Evolutionary conservation across 2,888 invertebrate genomes (phyloP).

Genomic region (Prionchulus punctatus): DNA sequence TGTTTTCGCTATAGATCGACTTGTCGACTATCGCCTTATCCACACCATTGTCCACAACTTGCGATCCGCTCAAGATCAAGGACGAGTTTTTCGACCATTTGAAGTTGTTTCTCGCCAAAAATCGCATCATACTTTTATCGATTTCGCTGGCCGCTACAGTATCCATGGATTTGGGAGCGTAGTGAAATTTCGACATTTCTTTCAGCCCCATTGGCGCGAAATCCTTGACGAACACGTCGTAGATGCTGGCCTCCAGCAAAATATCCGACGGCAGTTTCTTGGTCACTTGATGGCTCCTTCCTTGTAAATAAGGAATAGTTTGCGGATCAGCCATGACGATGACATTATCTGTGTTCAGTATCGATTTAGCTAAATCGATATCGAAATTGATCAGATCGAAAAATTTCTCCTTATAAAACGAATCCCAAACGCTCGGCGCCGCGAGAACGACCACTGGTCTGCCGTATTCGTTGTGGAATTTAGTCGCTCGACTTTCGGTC

Average conservation of each 20-base stretch:
- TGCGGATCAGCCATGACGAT: constrained; percentile 21
- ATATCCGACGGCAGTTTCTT: constrained; percentile 16
- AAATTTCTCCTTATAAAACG: constrained; percentile 18
- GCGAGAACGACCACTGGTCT: constrained; percentile 17
- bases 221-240: constrained; percentile 16
- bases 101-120: constrained; percentile 15
- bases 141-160: constrained; percentile 16
- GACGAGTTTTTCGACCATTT: background rate
- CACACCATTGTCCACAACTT: constrained; percentile 19
- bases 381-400: constrained; percentile 18
- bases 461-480: constrained; percentile 2
- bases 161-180: constrained; percentile 10
- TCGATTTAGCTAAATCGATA: constrained; percentile 17
- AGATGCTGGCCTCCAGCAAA: constrained; percentile 16
- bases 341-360: constrained; percentile 18
- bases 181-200: constrained; percentile 7
- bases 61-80: background rate
- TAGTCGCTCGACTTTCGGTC: too few relatives aligned
- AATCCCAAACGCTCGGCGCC: constrained; percentile 22
- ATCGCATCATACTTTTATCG: constrained; percentile 19
- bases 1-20: constrained; percentile 7
- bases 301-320: constrained; percentile 13
- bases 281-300: constrained; percentile 13
- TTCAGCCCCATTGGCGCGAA: constrained; percentile 4
- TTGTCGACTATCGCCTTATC: constrained; percentile 18